Percentiles rank a stretch among this genome's conserved stretches.
phyloP scores from a whole-genome alignment of 2,888 invertebrate genomes.

The Eurytoma adleriae region DNA sequence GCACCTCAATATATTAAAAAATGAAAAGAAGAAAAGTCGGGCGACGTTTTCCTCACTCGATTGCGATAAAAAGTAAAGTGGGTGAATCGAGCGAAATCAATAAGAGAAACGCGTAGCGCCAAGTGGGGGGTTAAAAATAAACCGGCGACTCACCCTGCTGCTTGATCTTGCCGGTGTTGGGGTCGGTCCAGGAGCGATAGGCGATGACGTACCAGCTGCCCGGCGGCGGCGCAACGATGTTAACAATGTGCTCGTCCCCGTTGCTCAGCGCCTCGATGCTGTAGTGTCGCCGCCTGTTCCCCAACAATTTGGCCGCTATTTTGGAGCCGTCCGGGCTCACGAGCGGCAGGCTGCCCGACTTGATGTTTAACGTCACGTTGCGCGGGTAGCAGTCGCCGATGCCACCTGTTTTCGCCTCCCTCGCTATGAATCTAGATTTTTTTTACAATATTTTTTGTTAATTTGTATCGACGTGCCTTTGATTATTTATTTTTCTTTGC shows the following conservation, averaged over 20 bases:
- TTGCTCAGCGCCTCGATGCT: slow-evolving; percentile 81
- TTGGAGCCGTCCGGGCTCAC: slow-evolving; percentile 88
- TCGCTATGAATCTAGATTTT: slow-evolving; percentile 67
- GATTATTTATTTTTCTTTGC: too few species aligned
- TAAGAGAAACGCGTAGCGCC: too few species aligned
- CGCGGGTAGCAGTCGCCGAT: slow-evolving; percentile 79
- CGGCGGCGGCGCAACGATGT: slow-evolving; percentile 82
- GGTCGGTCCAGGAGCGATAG: slow-evolving; percentile 87
- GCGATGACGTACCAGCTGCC: slow-evolving; percentile 90
- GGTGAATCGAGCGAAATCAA: too few species aligned
- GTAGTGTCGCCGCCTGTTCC: slow-evolving; percentile 77
- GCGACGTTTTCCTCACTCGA: too few species aligned
- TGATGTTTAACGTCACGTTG: slow-evolving; percentile 84
- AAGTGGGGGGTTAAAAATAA: too few species aligned
- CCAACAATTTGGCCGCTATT: slow-evolving; percentile 83
- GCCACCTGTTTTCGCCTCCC: slow-evolving; percentile 76
- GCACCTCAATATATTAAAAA: too few species aligned
- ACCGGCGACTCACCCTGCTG: slow-evolving; percentile 81
- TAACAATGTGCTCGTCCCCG: slow-evolving; percentile 79
- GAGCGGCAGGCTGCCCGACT: slow-evolving; percentile 89
- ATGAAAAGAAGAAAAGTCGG: too few species aligned
- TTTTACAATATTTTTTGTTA: neutral
- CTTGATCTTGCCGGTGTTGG: slow-evolving; percentile 83
- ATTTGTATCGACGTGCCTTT: too few species aligned
- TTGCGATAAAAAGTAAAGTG: too few species aligned